These are phyloP conservation scores for Daphoenositta chrysoptera DNA, from an alignment of 2,113 vertebrate species.

Conservation along the genomic window DNA sequence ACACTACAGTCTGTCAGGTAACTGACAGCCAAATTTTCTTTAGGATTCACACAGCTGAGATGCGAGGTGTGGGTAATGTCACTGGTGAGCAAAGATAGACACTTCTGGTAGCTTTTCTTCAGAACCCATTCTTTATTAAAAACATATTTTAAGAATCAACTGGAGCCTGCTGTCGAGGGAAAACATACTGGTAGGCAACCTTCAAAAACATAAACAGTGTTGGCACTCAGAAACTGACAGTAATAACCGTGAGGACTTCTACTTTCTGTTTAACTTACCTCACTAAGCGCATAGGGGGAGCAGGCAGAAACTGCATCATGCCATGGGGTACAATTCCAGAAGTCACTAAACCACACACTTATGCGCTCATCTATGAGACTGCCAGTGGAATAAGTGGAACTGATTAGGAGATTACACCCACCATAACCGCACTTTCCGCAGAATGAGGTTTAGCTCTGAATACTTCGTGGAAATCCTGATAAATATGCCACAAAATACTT, in stretches of 20 bases:
- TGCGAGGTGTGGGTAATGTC: rapidly evolving
- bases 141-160: neutral
- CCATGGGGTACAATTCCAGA: neutral
- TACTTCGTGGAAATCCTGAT: neutral
- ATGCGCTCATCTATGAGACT: rapidly evolving
- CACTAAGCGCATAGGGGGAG: neutral
- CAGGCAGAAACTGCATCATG: neutral
- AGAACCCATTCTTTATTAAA: neutral
- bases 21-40: neutral
- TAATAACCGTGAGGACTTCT: neutral
- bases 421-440: neutral
- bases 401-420: neutral
- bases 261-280: neutral
- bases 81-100: neutral
- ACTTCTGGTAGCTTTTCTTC: neutral
- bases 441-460: neutral
- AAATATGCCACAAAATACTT: neutral
- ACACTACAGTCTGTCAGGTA: neutral
- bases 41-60: neutral
- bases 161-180: neutral
- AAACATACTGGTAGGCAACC: neutral
- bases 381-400: neutral
- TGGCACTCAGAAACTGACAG: neutral
- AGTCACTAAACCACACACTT: neutral
- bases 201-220: neutral